A percentile compares a stretch with the other conserved stretches of the same genome.
Conservation (phyloP, 2,113 vertebrate genomes). For the Zosterops borbonicus region DNA sequence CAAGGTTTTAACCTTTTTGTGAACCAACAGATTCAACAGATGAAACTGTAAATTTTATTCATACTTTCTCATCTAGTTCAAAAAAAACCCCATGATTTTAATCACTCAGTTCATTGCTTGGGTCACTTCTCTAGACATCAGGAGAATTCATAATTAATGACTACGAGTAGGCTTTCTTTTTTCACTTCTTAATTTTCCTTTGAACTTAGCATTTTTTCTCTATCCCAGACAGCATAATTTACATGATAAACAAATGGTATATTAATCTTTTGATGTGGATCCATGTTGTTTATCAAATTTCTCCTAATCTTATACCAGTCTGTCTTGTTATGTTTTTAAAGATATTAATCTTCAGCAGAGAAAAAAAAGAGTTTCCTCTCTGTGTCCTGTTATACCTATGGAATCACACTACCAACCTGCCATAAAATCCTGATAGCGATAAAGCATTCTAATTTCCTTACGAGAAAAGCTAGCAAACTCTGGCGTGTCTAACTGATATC, state of each 20-base stretch:
- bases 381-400: background rate
- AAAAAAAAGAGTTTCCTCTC: background rate
- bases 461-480: background rate
- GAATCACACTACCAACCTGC: background rate
- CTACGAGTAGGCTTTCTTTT: background rate
- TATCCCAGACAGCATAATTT: background rate
- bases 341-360: background rate
- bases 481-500: background rate
- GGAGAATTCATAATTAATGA: slow-evolving; percentile 22
- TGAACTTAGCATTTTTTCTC: background rate
- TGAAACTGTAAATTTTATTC: background rate
- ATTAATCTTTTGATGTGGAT: slow-evolving; percentile 7
- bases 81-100: background rate
- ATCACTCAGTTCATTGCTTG: background rate
- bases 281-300: background rate
- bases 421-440: background rate
- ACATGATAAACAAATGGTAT: background rate
- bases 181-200: background rate
- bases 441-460: background rate
- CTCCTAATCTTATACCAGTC: background rate
- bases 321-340: background rate
- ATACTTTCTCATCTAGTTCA: background rate
- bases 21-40: background rate
- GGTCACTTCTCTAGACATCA: background rate
- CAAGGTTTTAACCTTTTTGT: background rate